phyloP scores from a whole-genome alignment of 2,797 vertebrate species.

The Otus scops region DNA sequence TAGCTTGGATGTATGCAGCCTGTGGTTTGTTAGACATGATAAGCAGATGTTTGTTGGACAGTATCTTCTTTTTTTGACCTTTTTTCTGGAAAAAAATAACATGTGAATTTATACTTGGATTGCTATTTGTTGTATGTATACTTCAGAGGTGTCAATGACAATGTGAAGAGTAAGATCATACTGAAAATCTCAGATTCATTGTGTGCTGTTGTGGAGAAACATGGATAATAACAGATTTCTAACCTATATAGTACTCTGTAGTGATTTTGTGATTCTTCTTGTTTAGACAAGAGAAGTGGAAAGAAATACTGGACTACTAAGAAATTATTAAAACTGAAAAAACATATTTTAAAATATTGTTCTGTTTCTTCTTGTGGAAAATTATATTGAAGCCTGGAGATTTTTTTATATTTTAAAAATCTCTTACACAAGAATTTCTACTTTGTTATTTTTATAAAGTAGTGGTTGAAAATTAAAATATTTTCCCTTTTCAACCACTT shows the following conservation, averaged over 20 bases:
- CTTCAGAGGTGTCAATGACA: background rate
- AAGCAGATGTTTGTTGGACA: background rate
- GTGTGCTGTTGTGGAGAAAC: background rate
- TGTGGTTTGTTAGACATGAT: background rate
- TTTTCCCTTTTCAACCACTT: background rate
- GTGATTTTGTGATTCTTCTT: background rate
- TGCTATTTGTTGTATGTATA: background rate
- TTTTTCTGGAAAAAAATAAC: background rate
- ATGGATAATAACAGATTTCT: background rate
- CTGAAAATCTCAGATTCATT: background rate
- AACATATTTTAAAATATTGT: constrained; percentile 6
- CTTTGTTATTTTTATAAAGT: background rate
- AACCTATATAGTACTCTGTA: background rate
- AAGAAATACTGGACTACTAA: background rate
- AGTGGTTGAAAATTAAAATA: background rate
- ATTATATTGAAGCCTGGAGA: background rate
- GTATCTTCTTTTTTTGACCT: background rate
- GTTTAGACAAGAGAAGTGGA: background rate
- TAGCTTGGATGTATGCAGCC: background rate
- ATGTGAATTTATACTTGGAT: background rate
- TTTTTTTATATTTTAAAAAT: background rate
- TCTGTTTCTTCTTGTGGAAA: background rate
- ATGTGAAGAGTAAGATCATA: background rate
- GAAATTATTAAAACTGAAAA: background rate
- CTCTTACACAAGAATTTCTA: background rate